These are phyloP conservation scores for Cataglyphis altisquamis DNA, from an alignment of 2,888 invertebrate species.

Conservation along the genomic window DNA sequence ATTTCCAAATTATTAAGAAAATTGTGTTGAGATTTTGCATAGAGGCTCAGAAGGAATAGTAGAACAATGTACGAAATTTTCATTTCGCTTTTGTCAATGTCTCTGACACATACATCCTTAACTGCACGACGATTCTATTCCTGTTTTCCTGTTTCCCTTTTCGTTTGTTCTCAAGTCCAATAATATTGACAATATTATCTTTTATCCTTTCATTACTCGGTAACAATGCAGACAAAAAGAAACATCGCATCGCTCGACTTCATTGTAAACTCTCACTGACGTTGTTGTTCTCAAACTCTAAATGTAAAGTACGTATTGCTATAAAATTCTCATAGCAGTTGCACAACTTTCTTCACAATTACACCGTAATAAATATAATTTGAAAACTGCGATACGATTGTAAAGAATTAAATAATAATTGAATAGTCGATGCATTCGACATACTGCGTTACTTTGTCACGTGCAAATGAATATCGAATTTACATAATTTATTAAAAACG, in stretches of 20 bases:
- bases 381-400: neutral
- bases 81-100: too few relatives aligned
- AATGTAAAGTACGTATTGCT: neutral
- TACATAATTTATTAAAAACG: conserved; percentile 24
- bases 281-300: neutral
- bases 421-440: neutral
- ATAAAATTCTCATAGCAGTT: conserved; percentile 1
- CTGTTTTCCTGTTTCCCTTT: neutral
- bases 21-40: too few relatives aligned
- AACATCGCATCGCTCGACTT: neutral
- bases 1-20: too few relatives aligned
- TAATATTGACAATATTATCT: neutral
- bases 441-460: neutral
- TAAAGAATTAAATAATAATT: neutral
- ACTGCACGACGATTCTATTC: neutral
- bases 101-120: too few relatives aligned
- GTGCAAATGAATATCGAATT: neutral
- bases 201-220: neutral
- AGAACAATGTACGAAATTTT: too few relatives aligned
- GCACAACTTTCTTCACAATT: neutral
- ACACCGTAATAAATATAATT: conserved; percentile 1
- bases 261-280: conserved; percentile 3
- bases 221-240: neutral
- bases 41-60: too few relatives aligned
- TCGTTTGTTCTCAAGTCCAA: neutral